These are phyloP conservation scores for Aelia acuminata DNA, from an alignment of 2,888 invertebrate species.

Conservation along the genomic window DNA sequence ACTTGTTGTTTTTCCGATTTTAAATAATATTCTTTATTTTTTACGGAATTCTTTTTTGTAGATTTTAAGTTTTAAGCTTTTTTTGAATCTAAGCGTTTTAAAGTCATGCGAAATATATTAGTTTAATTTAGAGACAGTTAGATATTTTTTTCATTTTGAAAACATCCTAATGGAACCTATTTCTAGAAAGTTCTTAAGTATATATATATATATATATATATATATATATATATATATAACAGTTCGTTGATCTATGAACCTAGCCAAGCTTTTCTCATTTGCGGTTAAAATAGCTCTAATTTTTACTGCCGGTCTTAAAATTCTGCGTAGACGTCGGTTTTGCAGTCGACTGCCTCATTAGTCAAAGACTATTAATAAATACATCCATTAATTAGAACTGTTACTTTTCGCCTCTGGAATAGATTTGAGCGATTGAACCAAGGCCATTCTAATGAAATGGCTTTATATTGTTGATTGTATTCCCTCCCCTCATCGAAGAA, in stretches of 20 bases:
- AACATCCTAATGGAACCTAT: background rate
- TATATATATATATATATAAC: background rate
- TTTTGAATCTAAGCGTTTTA: too few relatives aligned
- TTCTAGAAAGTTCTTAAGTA: background rate
- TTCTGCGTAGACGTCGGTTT: background rate
- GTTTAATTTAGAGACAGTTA: too few relatives aligned
- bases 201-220: background rate
- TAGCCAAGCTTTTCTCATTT: background rate
- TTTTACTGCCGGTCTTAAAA: background rate
- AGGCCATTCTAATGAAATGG: too few relatives aligned
- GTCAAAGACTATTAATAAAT: background rate
- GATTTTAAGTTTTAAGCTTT: too few relatives aligned
- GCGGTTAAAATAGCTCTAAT: background rate
- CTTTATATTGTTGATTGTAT: too few relatives aligned
- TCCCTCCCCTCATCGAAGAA: too few relatives aligned
- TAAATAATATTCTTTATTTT: too few relatives aligned
- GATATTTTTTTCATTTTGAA: background rate
- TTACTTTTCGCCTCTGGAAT: background rate
- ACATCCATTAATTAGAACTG: background rate
- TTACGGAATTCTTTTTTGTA: too few relatives aligned
- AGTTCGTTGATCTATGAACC: conserved; percentile 1
- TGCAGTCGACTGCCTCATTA: background rate
- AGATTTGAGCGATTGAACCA: background rate
- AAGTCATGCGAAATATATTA: too few relatives aligned
- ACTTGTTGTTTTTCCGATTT: too few relatives aligned